Evolutionary conservation across 1,140 invertebrate genomes (phyloP).

Genomic region (Oncopeltus fasciatus): DNA sequence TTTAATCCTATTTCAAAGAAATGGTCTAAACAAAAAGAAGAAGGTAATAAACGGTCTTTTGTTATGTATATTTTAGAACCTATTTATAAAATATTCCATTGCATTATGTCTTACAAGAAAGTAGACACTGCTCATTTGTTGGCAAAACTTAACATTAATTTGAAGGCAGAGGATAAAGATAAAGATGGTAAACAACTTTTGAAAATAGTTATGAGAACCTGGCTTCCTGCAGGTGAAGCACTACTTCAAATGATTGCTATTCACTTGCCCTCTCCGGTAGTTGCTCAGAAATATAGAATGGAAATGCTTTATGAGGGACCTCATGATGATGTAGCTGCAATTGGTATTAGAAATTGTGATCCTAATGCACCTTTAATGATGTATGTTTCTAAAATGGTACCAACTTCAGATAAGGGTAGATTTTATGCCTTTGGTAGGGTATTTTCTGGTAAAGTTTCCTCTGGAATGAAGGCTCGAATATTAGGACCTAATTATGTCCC

Average conservation of each 20-base stretch:
- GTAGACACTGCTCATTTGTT: neutral
- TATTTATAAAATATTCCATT: neutral
- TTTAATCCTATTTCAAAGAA: neutral
- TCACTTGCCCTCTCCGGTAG: neutral
- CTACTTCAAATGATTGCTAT: neutral
- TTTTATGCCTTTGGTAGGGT: slow-evolving; percentile 63
- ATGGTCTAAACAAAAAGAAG: neutral
- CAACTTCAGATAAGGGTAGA: slow-evolving; percentile 53
- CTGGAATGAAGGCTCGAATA: slow-evolving; percentile 48
- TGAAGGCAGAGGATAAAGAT: neutral
- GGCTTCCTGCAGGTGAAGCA: neutral
- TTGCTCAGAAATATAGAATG: neutral
- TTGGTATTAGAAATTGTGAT: slow-evolving; percentile 4
- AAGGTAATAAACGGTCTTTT: neutral
- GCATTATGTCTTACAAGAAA: neutral
- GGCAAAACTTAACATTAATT: neutral
- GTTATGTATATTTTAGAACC: neutral
- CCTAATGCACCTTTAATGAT: neutral
- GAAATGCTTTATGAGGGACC: slow-evolving; percentile 1
- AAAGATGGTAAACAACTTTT: neutral
- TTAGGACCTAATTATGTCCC: slow-evolving; percentile 52
- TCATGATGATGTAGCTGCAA: neutral
- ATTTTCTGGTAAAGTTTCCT: slow-evolving; percentile 45
- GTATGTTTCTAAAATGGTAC: slow-evolving; percentile 47
- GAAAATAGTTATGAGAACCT: neutral